These are phyloP conservation scores for Cheiracanthium punctorium DNA, from an alignment of 2,888 invertebrate genomes.

Conservation along the genomic window DNA sequence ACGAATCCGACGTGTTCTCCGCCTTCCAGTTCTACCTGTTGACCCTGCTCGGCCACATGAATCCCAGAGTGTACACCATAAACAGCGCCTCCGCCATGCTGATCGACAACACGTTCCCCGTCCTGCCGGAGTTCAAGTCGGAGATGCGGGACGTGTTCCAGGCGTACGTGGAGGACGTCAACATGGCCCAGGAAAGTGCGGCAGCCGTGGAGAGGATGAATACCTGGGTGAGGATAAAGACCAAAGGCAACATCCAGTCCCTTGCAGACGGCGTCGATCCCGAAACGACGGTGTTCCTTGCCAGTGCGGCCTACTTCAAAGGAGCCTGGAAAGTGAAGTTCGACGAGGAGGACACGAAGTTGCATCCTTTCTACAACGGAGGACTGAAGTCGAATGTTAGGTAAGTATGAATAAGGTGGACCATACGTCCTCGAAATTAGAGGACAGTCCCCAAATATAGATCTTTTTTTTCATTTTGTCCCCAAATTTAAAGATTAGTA, in stretches of 20 bases:
- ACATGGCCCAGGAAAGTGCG: not conserved
- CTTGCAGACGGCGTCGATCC: not conserved
- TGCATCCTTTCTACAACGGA: not conserved
- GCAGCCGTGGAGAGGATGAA: not conserved
- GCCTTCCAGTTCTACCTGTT: not conserved
- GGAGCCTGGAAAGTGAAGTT: not conserved
- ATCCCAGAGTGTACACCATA: not conserved
- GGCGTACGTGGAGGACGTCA: not conserved
- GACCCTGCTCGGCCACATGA: not conserved
- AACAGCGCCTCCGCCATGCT: not conserved
- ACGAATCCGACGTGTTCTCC: not conserved
- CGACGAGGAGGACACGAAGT: not conserved
- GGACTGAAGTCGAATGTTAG: not conserved
- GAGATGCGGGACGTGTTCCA: not conserved
- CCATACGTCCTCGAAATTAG: too few species aligned
- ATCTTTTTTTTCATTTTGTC: too few species aligned
- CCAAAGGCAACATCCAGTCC: not conserved
- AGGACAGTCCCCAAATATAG: too few species aligned
- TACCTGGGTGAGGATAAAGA: not conserved
- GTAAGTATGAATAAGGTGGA: too few species aligned
- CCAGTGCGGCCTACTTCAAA: slow-evolving; percentile 29
- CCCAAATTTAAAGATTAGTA: too few species aligned
- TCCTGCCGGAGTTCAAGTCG: not conserved
- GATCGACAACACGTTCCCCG: not conserved
- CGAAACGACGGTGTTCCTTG: not conserved